Evolutionary conservation across 2,888 invertebrate species (phyloP).

Genomic region (Luperina nickerlii): DNA sequence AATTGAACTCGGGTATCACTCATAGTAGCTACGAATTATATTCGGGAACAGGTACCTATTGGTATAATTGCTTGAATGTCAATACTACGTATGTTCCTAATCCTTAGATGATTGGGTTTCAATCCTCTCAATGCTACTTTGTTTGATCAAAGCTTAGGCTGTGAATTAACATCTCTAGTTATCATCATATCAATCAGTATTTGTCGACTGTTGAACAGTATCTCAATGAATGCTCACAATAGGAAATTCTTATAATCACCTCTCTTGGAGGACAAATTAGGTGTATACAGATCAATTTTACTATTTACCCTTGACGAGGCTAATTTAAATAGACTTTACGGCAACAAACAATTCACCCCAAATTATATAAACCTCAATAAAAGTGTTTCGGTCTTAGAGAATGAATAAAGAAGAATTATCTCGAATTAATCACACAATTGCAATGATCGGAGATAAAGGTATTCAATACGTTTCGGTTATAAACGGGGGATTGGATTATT

Average conservation of each 20-base stretch:
- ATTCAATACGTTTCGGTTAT: slow-evolving; percentile 30
- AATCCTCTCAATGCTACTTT: background rate
- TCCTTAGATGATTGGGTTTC: slow-evolving; percentile 19
- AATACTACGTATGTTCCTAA: slow-evolving; percentile 17
- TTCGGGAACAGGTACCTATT: background rate
- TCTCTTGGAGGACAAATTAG: background rate
- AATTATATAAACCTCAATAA: slow-evolving; percentile 22
- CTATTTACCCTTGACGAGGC: background rate
- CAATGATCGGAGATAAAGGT: slow-evolving; percentile 35
- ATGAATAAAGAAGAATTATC: slow-evolving; percentile 6
- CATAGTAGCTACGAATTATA: background rate
- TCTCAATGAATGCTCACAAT: background rate
- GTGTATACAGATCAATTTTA: background rate
- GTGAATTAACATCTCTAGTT: background rate
- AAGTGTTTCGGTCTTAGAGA: slow-evolving; percentile 23
- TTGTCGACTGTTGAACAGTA: background rate
- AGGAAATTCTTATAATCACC: background rate
- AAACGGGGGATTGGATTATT: slow-evolving; percentile 20
- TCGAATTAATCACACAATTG: slow-evolving; percentile 25
- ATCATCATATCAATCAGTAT: background rate
- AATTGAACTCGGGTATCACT: background rate
- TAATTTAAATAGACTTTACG: slow-evolving; percentile 1
- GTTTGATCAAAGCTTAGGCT: background rate
- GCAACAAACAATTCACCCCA: background rate
- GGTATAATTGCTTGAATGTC: slow-evolving; percentile 3